Evolutionary conservation across 2,113 vertebrate genomes (phyloP), one percentile per base, ranked within the genome.

Genomic region (Romanogobio albipinnatus): DNA sequence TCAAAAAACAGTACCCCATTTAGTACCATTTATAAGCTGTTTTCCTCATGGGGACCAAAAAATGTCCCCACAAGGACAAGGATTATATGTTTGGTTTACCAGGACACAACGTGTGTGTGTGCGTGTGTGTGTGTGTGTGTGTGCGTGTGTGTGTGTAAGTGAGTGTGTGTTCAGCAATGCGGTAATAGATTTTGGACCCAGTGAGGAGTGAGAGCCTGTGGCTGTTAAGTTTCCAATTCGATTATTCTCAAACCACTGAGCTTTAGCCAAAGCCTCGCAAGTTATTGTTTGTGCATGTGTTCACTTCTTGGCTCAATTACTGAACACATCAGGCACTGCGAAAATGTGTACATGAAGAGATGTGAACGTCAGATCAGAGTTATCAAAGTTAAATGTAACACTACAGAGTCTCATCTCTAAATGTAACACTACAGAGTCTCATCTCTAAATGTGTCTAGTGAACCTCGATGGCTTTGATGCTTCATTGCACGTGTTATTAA

Each of bases 191-290:
- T 85, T 75, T 77, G 76, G 83, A 78, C 9, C 61, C 84, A 64
- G 84, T 85, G 86, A 56, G 56, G 74, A 87, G 70, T 85, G 83
- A 85, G 58, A 85, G 64, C 84, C 84, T 29, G n/a, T 88, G 84
- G 87, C 84, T 78, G 74, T 85, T 82, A 71, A 82, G 83, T 85
- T 85, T 66, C 87, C 84, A 88, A 85, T 88, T 88, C 75, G 75
- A 85, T 88, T 85, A 85, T 29, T 78, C 24, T 88, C 87, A 88
- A 85, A 75, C 75, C 29, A 47, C 29, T 56, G 75, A 75, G 80
- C n/a, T 29, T 77, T 73, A 85, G 79, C 79, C 56, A 82, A 53
- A 78, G 56, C 79, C 51, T 49, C 29, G 17, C 73, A 29, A 77
- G 22, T 56, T 68, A 82, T n/a, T 59, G 22, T 76, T 9, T 39